Percentiles rank a stretch among this genome's conserved stretches.
phyloP scores from a whole-genome alignment of 2,113 vertebrate genomes.

The Albula goreensis region DNA sequence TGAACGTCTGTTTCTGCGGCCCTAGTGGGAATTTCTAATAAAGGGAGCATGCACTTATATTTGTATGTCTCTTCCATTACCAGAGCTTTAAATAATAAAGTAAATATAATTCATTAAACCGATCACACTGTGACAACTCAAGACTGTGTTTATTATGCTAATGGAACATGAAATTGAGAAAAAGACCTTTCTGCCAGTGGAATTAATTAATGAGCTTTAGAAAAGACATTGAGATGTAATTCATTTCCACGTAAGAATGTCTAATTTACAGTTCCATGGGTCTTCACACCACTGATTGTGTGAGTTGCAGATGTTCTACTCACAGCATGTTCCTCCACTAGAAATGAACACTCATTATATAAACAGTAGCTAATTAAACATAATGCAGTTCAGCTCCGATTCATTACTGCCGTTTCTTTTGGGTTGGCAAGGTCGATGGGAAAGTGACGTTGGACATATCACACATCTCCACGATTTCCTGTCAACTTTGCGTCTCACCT shows the following conservation, averaged over 20 bases:
- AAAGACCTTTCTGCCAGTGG: constrained; percentile 98
- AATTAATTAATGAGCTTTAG: constrained; percentile 99
- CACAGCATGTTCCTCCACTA: constrained; percentile 97
- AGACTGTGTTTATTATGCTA: constrained; percentile 99
- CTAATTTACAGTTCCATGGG: constrained; percentile 97
- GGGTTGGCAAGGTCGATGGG: constrained; percentile 18
- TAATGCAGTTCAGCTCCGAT: constrained; percentile 91
- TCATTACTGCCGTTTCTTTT: constrained; percentile 95
- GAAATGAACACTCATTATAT: constrained; percentile 99
- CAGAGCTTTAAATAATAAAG: constrained; percentile 97
- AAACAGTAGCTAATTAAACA: constrained; percentile 99
- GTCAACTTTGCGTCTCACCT: constrained; percentile 2
- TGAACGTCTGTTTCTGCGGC: constrained; percentile 81
- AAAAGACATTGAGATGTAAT: constrained; percentile 96
- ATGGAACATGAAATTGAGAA: constrained; percentile 99
- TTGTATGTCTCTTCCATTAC: constrained; percentile 88
- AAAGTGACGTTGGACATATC: not conserved
- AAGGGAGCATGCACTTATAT: constrained; percentile 83
- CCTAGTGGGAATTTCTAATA: constrained; percentile 88
- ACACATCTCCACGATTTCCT: constrained; percentile 59
- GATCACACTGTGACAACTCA: constrained; percentile 98
- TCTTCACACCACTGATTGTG: constrained; percentile 96
- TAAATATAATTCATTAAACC: constrained; percentile 99
- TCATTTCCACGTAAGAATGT: constrained; percentile 96
- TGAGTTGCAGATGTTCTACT: constrained; percentile 97